Evolutionary conservation across 2,113 vertebrate species (phyloP), one percentile per base, ranked within the genome.

Genomic region (Spea bombifrons): DNA sequence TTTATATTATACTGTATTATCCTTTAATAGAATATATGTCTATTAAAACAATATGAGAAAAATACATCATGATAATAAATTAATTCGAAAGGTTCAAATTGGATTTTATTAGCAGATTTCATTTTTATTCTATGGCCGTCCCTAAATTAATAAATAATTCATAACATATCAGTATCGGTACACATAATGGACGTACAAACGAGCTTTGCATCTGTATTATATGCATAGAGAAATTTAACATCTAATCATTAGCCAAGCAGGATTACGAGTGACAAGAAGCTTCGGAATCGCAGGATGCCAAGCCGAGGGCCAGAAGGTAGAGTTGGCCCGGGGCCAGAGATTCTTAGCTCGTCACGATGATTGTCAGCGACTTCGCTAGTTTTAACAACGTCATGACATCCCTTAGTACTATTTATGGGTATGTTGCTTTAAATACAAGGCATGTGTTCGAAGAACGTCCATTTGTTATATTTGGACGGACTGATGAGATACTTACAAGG

Each of bases 161-260:
- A 30, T 30, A 30, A 30, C 30, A 59, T 52, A 72, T 45, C 15
- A 13, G 52, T 9, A n/a, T 73, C 43, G 61, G 61, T n/a, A 44
- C 55, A 59, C 57, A 61, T 15, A 61, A 52, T 61, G 55, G 15
- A 73, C 47, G 44, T 45, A 73, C 55, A 73, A 48, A 73, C n/a
- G 12, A 49, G 44, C 45, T 63, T 55, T 44, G 9, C 57, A 73
- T 61, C 63, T 63, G 7, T 63, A 3, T 63, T 63, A 44, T 66
- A 44, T 75, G 47, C 66, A 66, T 45, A 66, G 4, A 48, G 66
- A 55, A 30, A 30, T 30, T 30, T 2, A 30, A 30, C 30, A 30
- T 30, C 55, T 47, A 63, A 45, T 66, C 65, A 53, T 48, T 66
- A 49, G 47, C 15, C 61, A 52, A 10, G 64, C 8, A 17, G 16